A percentile compares a stretch with the other conserved stretches of the same genome.
Conservation (phyloP, 1,140 invertebrate genomes). For the Drosophila fuyamai region DNA sequence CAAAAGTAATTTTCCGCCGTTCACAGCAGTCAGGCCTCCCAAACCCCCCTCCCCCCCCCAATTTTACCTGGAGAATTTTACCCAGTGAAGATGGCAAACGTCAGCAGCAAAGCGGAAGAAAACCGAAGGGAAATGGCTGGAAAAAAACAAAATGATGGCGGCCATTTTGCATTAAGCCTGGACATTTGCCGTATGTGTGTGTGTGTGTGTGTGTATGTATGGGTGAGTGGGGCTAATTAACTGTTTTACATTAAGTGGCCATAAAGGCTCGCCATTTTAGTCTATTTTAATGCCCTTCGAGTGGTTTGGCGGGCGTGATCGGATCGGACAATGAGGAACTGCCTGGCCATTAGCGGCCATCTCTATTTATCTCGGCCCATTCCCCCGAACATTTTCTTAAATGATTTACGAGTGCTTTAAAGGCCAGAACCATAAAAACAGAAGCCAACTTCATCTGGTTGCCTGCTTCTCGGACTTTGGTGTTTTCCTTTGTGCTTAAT, state of each 20-base stretch:
- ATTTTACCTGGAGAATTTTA: constrained; percentile 42
- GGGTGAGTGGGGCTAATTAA: constrained; percentile 68
- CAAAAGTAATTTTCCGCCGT: constrained; percentile 80
- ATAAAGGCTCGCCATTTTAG: constrained; percentile 74
- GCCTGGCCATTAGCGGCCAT: constrained; percentile 57
- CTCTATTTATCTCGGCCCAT: constrained; percentile 17
- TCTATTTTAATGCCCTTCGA: constrained; percentile 74
- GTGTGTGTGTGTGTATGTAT: constrained; percentile 31
- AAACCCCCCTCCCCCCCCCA: no score
- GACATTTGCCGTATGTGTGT: constrained; percentile 31
- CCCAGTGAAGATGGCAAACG: constrained; percentile 64
- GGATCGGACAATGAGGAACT: constrained; percentile 64
- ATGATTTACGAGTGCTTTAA: constrained; percentile 76
- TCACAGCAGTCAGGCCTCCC: constrained; percentile 25
- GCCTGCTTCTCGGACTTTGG: constrained; percentile 22
- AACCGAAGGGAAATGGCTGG: constrained; percentile 21
- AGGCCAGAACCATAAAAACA: constrained; percentile 60
- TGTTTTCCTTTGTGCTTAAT: constrained; percentile 73
- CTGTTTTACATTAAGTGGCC: constrained; percentile 81
- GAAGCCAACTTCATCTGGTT: constrained; percentile 44
- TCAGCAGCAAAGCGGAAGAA: constrained; percentile 47
- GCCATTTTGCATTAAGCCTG: constrained; percentile 72
- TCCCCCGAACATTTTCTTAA: constrained; percentile 45
- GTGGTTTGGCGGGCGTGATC: constrained; percentile 63
- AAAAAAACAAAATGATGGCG: constrained; percentile 57